Percentiles rank a stretch among this genome's conserved stretches.
Evolutionary conservation across 2,113 vertebrate genomes (phyloP).

Genomic region (Podiceps cristatus): DNA sequence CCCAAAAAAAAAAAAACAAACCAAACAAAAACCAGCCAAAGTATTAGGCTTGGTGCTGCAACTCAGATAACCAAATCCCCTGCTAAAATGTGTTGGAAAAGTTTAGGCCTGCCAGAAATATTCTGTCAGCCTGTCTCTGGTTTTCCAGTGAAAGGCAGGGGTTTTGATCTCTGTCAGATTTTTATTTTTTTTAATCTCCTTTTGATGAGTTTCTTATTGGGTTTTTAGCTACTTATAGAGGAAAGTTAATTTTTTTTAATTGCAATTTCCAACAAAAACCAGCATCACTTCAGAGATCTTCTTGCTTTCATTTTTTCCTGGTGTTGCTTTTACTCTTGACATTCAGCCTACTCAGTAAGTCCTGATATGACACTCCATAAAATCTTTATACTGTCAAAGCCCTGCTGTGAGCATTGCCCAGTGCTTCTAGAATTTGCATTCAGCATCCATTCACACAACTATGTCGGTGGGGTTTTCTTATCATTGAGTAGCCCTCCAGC

Average conservation of each 20-base stretch:
- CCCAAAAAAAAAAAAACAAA: not conserved
- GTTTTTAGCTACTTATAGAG: not conserved
- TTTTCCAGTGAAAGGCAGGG: not conserved
- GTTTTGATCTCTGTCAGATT: conserved; percentile 11
- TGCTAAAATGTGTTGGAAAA: not conserved
- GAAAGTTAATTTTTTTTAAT: conserved; percentile 34
- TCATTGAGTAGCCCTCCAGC: conserved; percentile 55
- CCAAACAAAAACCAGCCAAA: not conserved
- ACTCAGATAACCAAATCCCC: not conserved
- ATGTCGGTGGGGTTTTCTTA: conserved; percentile 44
- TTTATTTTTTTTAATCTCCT: not conserved
- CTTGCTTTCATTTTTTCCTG: conserved; percentile 7
- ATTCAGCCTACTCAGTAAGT: conserved; percentile 57
- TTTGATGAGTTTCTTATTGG: conserved; percentile 1
- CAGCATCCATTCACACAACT: conserved; percentile 26
- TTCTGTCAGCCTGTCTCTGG: not conserved
- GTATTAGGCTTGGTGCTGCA: not conserved
- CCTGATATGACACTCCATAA: conserved; percentile 48
- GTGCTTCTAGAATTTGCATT: conserved; percentile 56
- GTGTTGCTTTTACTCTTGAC: conserved; percentile 47
- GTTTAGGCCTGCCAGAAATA: not conserved
- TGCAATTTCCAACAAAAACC: not conserved
- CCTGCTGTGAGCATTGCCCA: conserved; percentile 59
- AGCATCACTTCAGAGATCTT: not conserved
- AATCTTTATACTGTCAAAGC: conserved; percentile 67